Evolutionary conservation across 2,113 vertebrate species (phyloP).

Genomic region (Anoura caudifer): DNA sequence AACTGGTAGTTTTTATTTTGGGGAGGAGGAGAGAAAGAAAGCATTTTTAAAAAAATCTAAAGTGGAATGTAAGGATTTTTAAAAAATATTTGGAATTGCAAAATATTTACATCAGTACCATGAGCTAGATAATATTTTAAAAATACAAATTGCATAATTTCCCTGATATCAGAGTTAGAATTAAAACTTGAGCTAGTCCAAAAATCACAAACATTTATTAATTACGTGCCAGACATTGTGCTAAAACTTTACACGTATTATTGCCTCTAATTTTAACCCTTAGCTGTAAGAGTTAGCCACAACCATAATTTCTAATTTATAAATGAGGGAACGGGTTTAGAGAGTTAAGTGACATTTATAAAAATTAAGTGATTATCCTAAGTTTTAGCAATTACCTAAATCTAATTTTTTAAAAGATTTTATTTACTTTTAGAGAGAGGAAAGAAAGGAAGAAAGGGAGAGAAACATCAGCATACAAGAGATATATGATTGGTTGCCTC

Average conservation of each 20-base stretch:
- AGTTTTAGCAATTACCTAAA: slow-evolving; percentile 21
- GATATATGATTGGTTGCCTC: no score
- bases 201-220: slow-evolving; percentile 23
- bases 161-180: slow-evolving; percentile 6
- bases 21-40: background rate
- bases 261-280: slow-evolving; percentile 10
- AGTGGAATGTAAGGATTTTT: background rate
- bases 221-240: background rate
- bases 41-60: background rate
- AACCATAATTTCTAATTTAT: slow-evolving; percentile 31
- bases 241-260: background rate
- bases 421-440: no score
- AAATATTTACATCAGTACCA: slow-evolving; percentile 11
- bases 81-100: background rate
- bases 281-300: background rate
- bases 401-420: background rate
- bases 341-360: background rate
- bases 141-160: slow-evolving; percentile 7
- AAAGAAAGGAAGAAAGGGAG: no score
- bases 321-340: background rate
- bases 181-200: background rate
- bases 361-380: background rate
- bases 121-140: background rate
- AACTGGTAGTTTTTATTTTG: background rate
- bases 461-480: no score